phyloP scores from a whole-genome alignment of 2,888 invertebrate species.

The Rhyacophila evoluta region DNA sequence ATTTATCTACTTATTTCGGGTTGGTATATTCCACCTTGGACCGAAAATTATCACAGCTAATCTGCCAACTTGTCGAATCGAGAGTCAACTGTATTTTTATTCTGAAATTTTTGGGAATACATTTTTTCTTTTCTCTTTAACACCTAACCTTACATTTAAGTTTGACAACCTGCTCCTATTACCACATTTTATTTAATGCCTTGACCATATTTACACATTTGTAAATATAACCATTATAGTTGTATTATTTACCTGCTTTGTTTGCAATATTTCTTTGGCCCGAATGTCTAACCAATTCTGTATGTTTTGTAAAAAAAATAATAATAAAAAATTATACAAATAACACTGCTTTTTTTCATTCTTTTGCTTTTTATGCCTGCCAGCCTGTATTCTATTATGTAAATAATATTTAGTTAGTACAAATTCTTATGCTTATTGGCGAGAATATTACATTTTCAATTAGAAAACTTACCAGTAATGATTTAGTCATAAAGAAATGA shows the following conservation, averaged over 20 bases:
- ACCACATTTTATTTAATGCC: neutral
- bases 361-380: slow-evolving; percentile 43
- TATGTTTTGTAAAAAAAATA: slow-evolving; percentile 44
- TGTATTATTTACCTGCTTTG: slow-evolving; percentile 34
- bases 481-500: too few relatives aligned
- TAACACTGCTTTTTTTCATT: slow-evolving; percentile 48
- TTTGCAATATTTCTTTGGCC: slow-evolving; percentile 42
- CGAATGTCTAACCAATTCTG: slow-evolving; percentile 42
- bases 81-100: too few relatives aligned
- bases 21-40: too few relatives aligned
- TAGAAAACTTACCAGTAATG: neutral
- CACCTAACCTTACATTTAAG: neutral
- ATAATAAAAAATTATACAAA: slow-evolving; percentile 44
- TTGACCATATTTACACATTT: neutral
- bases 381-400: slow-evolving; percentile 30
- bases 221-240: slow-evolving; percentile 18
- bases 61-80: too few relatives aligned
- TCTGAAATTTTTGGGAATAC: neutral
- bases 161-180: neutral
- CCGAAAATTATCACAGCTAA: too few relatives aligned
- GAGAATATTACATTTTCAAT: neutral
- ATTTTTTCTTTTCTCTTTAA: neutral
- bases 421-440: neutral
- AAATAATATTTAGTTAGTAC: neutral
- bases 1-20: too few relatives aligned